phyloP scores from a whole-genome alignment of 2,797 vertebrate species.

The Cuculus canorus region DNA sequence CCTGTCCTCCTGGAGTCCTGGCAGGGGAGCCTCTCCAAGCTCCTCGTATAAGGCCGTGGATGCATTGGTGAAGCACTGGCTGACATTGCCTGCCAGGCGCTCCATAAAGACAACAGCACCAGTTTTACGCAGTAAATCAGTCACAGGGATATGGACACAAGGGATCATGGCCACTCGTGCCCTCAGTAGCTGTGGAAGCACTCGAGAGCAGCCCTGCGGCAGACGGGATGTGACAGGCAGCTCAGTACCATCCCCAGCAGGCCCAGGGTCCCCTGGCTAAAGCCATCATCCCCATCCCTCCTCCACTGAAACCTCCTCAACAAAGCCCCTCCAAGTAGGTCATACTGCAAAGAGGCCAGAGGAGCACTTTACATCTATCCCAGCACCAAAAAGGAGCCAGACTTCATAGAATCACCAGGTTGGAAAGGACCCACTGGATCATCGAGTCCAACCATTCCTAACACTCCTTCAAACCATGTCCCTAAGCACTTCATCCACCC shows the following conservation, averaged over 20 bases:
- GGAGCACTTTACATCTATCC: background rate
- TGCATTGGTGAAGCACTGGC: background rate
- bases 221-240: background rate
- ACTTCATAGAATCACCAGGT: too few species aligned
- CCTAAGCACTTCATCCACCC: too few species aligned
- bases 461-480: too few species aligned
- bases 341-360: background rate
- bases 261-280: background rate
- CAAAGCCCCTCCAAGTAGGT: rapidly evolving
- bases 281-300: background rate
- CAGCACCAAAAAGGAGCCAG: background rate
- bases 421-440: too few species aligned
- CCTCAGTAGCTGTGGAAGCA: background rate
- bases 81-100: background rate
- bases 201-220: background rate
- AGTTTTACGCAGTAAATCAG: background rate
- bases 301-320: background rate
- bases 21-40: background rate
- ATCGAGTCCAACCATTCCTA: too few species aligned
- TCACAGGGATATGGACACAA: background rate
- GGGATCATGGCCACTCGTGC: rapidly evolving
- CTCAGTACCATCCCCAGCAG: background rate
- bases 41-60: rapidly evolving
- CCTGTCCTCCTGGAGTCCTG: rapidly evolving
- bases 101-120: too few species aligned